These are phyloP conservation scores for Sitophilus oryzae DNA, from an alignment of 1,140 invertebrate genomes.

Conservation along the genomic window DNA sequence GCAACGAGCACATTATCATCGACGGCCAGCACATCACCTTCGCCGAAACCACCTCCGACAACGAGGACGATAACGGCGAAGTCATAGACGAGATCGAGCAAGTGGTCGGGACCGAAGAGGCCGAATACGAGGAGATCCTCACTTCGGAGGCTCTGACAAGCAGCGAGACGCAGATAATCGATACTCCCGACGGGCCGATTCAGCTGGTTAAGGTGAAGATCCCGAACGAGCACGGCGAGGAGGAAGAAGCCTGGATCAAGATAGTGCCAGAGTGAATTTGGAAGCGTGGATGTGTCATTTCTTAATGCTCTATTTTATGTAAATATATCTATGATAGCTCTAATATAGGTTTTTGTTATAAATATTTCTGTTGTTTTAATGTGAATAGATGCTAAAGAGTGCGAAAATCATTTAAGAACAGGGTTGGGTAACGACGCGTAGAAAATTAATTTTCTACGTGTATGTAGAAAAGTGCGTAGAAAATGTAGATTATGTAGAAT, in stretches of 20 bases:
- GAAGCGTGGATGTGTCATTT: no score
- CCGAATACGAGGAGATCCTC: conserved; percentile 39
- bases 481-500: no score
- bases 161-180: conserved; percentile 42
- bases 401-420: no score
- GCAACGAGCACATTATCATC: conserved; percentile 51
- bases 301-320: no score
- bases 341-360: no score
- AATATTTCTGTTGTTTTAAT: no score
- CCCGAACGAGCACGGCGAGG: conserved; percentile 45
- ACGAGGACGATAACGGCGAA: conserved; percentile 31
- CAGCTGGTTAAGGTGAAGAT: conserved; percentile 50
- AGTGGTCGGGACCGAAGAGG: conserved; percentile 36
- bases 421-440: no score
- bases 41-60: conserved; percentile 30
- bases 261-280: conserved; percentile 35
- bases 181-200: conserved; percentile 44
- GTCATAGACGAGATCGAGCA: conserved; percentile 27
- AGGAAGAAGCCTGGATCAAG: conserved; percentile 44
- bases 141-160: conserved; percentile 39
- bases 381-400: no score
- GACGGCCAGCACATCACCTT: conserved; percentile 46
- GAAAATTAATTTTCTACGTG: no score
- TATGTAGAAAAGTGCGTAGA: no score
- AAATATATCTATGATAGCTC: no score